These are phyloP conservation scores for Saimiri boliviensis DNA, from an alignment of 2,113 vertebrate genomes.

Conservation along the genomic window DNA sequence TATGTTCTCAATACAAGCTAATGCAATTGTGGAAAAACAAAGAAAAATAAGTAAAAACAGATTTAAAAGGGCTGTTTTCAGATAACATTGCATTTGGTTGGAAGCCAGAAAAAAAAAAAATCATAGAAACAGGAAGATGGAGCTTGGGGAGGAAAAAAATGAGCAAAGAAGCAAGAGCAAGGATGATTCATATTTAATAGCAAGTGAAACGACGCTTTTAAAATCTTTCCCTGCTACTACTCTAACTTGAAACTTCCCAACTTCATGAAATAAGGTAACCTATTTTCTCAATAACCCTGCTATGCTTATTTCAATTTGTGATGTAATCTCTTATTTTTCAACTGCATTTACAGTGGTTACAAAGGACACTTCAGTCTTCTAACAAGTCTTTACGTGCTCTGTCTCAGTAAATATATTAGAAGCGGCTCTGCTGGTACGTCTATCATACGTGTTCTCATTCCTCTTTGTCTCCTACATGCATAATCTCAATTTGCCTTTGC, in stretches of 20 bases:
- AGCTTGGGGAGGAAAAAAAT: neutral
- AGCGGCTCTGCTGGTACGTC: accelerated
- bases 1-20: neutral
- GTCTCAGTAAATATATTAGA: neutral
- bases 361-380: neutral
- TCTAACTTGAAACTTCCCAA: neutral
- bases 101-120: neutral
- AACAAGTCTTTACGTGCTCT: neutral
- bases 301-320: neutral
- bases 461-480: neutral
- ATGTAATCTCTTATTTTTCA: neutral
- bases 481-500: neutral
- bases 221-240: neutral
- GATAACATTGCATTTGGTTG: neutral
- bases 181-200: neutral
- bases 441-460: neutral
- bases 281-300: neutral
- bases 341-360: neutral
- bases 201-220: neutral
- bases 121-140: neutral
- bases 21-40: neutral
- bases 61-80: neutral
- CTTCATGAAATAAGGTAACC: neutral
- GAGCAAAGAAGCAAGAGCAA: neutral
- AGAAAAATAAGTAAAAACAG: neutral